Evolutionary conservation across 35 echinoderm and acorn worm species (phyloP).

Genomic region (Heliocidaris tuberculata): DNA sequence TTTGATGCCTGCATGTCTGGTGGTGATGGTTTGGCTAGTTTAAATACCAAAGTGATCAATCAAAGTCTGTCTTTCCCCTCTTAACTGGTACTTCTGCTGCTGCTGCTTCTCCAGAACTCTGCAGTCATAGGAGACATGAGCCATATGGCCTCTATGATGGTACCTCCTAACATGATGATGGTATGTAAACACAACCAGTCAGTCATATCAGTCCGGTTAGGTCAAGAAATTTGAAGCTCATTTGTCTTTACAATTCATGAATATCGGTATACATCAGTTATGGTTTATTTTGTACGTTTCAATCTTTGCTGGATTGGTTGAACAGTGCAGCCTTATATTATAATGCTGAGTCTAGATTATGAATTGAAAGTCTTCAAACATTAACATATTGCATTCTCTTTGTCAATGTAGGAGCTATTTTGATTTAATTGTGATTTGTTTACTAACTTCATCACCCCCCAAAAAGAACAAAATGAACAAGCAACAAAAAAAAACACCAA

Average conservation of each 20-base stretch:
- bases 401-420: background rate
- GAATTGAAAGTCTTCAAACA: background rate
- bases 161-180: background rate
- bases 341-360: too few relatives aligned
- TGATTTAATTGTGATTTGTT: background rate
- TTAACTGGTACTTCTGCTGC: background rate
- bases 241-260: background rate
- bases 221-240: background rate
- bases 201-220: background rate
- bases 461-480: too few relatives aligned
- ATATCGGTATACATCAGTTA: background rate
- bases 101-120: background rate
- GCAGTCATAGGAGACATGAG: conserved; percentile 11
- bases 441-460: too few relatives aligned
- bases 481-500: background rate
- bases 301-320: background rate
- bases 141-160: conserved; percentile 22
- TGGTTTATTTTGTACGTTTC: background rate
- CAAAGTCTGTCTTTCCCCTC: background rate
- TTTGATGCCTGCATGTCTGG: background rate
- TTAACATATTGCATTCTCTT: background rate
- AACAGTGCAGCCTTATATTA: too few relatives aligned
- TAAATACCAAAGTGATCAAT: background rate
- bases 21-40: background rate
- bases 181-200: conserved; percentile 8